Conservation (phyloP, 2,113 vertebrate species). For the Picathartes gymnocephalus region DNA sequence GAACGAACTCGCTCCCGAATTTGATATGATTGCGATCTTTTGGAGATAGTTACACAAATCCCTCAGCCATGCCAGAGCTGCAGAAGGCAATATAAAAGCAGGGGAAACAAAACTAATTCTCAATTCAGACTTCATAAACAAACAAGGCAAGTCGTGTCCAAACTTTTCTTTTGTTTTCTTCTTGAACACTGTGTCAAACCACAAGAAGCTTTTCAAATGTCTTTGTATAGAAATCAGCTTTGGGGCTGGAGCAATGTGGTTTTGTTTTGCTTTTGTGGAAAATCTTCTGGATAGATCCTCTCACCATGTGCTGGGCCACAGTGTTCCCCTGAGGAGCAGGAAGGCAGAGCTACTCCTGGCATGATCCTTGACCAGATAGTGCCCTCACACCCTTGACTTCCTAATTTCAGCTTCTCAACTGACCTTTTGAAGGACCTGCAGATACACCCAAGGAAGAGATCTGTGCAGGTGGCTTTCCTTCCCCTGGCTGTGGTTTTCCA, state of each 20-base stretch:
- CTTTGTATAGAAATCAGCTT: background rate
- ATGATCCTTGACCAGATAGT: background rate
- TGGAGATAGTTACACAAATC: background rate
- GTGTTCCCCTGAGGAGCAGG: background rate
- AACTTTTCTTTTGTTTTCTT: conserved; percentile 10
- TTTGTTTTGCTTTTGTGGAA: background rate
- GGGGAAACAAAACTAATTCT: background rate
- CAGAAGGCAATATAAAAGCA: background rate
- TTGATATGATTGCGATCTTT: background rate
- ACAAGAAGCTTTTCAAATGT: background rate
- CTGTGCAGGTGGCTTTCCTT: background rate
- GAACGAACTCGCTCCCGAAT: background rate
- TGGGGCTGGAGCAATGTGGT: background rate
- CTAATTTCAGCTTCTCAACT: background rate
- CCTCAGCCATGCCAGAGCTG: background rate
- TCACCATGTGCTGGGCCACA: accelerated
- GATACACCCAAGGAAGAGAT: background rate
- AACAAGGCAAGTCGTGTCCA: background rate
- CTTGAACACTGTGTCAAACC: background rate
- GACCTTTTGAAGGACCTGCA: background rate
- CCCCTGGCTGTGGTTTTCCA: background rate
- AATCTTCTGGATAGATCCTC: too few species aligned
- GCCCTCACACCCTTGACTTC: background rate
- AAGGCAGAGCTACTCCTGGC: background rate
- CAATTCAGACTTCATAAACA: conserved; percentile 30